Evolutionary conservation across 2,113 vertebrate genomes (phyloP).

Genomic region (Zapornia atra): DNA sequence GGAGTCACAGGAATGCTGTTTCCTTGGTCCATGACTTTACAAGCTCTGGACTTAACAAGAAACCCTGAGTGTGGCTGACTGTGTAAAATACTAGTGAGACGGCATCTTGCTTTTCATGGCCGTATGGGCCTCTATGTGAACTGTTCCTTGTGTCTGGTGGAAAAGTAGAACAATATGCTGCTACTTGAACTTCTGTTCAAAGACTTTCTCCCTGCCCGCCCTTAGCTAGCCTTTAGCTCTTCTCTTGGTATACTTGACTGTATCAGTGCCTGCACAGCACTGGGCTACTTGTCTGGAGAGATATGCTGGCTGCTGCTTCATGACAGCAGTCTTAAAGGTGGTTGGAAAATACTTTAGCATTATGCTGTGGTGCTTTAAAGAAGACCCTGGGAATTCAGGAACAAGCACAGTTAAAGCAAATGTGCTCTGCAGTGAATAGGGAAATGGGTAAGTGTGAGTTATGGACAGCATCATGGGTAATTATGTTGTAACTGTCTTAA

Average conservation of each 20-base stretch:
- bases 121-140: background rate
- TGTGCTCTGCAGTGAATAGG: background rate
- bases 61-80: background rate
- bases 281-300: background rate
- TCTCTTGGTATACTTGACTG: background rate
- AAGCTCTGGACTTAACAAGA: background rate
- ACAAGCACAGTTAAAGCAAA: background rate
- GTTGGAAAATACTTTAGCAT: background rate
- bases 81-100: background rate
- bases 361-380: background rate
- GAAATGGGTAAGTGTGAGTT: background rate
- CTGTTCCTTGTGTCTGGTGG: background rate
- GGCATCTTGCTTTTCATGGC: background rate
- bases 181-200: background rate
- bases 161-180: background rate
- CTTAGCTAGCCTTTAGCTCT: background rate
- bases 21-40: background rate
- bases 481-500: background rate
- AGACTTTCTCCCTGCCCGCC: background rate
- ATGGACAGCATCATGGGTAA: rapidly evolving
- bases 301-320: background rate
- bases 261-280: background rate
- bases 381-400: background rate
- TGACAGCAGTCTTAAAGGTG: background rate
- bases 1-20: background rate